A percentile compares a stretch with the other conserved stretches of the same genome.
phyloP scores from a whole-genome alignment of 2,888 invertebrate genomes.

The Drepana falcataria region DNA sequence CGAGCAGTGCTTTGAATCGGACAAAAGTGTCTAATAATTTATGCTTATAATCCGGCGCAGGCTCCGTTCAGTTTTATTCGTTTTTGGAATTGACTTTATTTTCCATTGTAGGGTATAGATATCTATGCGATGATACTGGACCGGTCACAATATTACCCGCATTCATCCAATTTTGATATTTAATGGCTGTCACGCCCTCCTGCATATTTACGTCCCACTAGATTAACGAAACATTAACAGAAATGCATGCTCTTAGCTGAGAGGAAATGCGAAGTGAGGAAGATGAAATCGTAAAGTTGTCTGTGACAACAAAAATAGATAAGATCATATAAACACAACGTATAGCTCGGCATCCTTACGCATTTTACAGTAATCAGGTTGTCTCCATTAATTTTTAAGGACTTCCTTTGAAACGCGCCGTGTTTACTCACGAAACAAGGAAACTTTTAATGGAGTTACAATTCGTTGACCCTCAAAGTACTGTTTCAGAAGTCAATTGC shows the following conservation, averaged over 20 bases:
- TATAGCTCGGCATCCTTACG: conserved; percentile 34
- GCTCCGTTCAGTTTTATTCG: conserved; percentile 56
- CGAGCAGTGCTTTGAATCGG: conserved; percentile 65
- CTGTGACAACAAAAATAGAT: conserved; percentile 51
- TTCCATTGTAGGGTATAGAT: conserved; percentile 61
- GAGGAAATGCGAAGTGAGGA: conserved; percentile 35
- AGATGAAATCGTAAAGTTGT: conserved; percentile 44
- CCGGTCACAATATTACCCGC: conserved; percentile 69
- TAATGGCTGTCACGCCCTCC: conserved; percentile 46
- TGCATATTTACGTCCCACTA: conserved; percentile 40
- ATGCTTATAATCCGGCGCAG: conserved; percentile 76
- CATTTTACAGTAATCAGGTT: conserved; percentile 62
- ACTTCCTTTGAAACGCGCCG: conserved; percentile 67
- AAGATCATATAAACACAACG: conserved; percentile 43
- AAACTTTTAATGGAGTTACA: conserved; percentile 75
- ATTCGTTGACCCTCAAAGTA: conserved; percentile 61
- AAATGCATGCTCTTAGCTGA: conserved; percentile 28
- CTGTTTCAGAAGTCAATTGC: conserved; percentile 23
- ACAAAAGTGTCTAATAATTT: conserved; percentile 77
- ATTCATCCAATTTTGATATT: conserved; percentile 44
- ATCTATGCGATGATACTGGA: conserved; percentile 59
- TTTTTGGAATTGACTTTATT: conserved; percentile 60
- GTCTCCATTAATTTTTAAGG: conserved; percentile 75
- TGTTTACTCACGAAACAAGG: conserved; percentile 69
- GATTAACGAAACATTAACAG: conserved; percentile 45